Evolutionary conservation across 1,140 invertebrate species (phyloP).

Genomic region (Drosophila nasuta): DNA sequence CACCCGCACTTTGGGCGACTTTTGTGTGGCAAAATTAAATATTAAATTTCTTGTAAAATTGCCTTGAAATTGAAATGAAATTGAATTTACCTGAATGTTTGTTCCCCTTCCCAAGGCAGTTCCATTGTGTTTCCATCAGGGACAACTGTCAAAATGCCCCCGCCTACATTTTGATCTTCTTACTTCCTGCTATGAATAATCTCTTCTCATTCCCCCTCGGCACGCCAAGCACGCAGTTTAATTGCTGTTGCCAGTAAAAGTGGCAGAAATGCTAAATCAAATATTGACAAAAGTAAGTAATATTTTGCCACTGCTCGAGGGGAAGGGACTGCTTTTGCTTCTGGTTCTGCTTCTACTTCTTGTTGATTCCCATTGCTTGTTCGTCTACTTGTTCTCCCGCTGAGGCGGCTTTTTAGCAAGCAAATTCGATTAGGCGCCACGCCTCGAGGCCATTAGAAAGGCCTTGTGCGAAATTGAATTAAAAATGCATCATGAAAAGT

Average conservation of each 20-base stretch:
- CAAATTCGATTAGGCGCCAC: slow-evolving; percentile 76
- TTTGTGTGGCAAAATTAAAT: slow-evolving; percentile 63
- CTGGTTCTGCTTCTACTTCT: slow-evolving; percentile 22
- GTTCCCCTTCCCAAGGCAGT: not conserved
- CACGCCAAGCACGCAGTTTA: slow-evolving; percentile 37
- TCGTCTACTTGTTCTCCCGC: not conserved
- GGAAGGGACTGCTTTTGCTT: not conserved
- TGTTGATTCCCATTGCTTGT: not conserved
- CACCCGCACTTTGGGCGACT: not conserved
- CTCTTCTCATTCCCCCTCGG: not conserved
- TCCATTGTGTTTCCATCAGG: slow-evolving; percentile 65
- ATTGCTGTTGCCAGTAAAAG: slow-evolving; percentile 67
- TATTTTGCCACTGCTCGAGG: slow-evolving; percentile 37
- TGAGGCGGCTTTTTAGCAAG: slow-evolving; percentile 10
- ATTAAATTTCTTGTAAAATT: slow-evolving; percentile 65
- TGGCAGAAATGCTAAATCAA: slow-evolving; percentile 77
- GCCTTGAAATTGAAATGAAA: slow-evolving; percentile 68
- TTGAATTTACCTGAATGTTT: slow-evolving; percentile 71
- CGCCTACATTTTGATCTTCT: no score
- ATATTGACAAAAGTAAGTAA: slow-evolving; percentile 79
- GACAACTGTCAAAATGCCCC: slow-evolving; percentile 52
- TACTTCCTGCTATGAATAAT: not conserved
- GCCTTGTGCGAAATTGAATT: slow-evolving; percentile 73
- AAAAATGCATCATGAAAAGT: slow-evolving; percentile 78
- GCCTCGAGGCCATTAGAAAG: slow-evolving; percentile 54